Evolutionary conservation across 1,140 invertebrate species (phyloP).

Genomic region (Drosophila pruinosa): DNA sequence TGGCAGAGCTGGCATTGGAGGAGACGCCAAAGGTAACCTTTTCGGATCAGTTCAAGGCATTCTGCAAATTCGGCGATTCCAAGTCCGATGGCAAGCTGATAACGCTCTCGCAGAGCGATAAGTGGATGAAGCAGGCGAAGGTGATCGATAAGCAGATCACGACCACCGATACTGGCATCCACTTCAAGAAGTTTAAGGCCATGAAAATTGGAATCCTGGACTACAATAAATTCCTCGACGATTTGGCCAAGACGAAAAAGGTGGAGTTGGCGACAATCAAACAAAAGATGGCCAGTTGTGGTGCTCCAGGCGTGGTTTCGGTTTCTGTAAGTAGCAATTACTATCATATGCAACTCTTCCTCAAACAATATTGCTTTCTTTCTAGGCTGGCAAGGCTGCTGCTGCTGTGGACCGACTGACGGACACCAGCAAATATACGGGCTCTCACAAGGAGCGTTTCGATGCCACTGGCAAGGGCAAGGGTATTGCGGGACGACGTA

Average conservation of each 20-base stretch:
- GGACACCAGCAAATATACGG: slow-evolving; percentile 94
- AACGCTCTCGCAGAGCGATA: slow-evolving; percentile 94
- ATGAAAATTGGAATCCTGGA: slow-evolving; percentile 89
- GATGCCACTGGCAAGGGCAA: slow-evolving; percentile 94
- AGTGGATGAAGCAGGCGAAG: slow-evolving; percentile 97
- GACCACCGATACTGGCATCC: slow-evolving; percentile 94
- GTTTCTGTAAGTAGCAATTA: slow-evolving; percentile 81
- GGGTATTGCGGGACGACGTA: slow-evolving; percentile 93
- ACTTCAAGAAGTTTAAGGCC: slow-evolving; percentile 94
- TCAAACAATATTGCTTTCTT: not conserved
- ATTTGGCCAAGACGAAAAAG: slow-evolving; percentile 91
- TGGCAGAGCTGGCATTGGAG: slow-evolving; percentile 73
- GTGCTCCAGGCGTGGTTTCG: slow-evolving; percentile 87
- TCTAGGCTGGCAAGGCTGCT: slow-evolving; percentile 86
- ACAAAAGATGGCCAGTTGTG: slow-evolving; percentile 90
- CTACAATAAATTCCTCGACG: slow-evolving; percentile 92
- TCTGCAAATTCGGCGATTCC: slow-evolving; percentile 94
- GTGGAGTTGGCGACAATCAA: slow-evolving; percentile 89
- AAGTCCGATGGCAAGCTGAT: slow-evolving; percentile 94
- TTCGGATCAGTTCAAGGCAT: slow-evolving; percentile 86
- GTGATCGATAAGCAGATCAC: slow-evolving; percentile 96
- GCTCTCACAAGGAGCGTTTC: slow-evolving; percentile 94
- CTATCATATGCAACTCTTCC: not conserved
- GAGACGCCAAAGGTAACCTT: slow-evolving; percentile 70
- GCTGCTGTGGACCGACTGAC: slow-evolving; percentile 93